Evolutionary conservation across 2,113 vertebrate species (phyloP).

Genomic region (Calyptommatus sinebrachiatus): DNA sequence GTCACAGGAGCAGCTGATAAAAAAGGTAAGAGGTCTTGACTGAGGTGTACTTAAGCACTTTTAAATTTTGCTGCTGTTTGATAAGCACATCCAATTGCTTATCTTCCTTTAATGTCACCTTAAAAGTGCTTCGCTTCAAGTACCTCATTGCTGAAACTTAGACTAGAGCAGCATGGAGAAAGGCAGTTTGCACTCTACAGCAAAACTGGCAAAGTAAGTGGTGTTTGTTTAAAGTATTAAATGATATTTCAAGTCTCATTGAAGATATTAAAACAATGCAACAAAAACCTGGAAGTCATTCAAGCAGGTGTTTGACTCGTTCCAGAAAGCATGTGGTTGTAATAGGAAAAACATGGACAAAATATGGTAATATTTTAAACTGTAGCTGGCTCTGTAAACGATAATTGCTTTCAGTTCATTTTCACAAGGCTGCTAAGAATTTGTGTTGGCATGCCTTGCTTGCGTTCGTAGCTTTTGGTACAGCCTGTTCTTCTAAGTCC

Average conservation of each 20-base stretch:
- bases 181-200: not conserved
- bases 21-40: not conserved
- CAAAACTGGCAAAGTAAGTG: not conserved
- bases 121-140: not conserved
- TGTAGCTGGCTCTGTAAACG: not conserved
- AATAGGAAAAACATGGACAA: conserved; percentile 6
- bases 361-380: conserved; percentile 5
- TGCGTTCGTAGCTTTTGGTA: not conserved
- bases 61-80: not conserved
- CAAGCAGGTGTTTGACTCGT: conserved; percentile 5
- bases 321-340: not conserved
- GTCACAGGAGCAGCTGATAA: not conserved
- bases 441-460: not conserved
- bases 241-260: conserved; percentile 4
- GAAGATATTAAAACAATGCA: conserved; percentile 1
- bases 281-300: conserved; percentile 10
- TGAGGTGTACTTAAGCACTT: not conserved
- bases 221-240: not conserved
- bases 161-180: not conserved
- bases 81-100: not conserved
- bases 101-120: not conserved
- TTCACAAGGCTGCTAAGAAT: not conserved
- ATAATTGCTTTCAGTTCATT: not conserved
- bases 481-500: not conserved
- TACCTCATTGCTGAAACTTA: not conserved